These are phyloP conservation scores for Drosophila setosimentum DNA, from an alignment of 2,888 invertebrate genomes.

Conservation along the genomic window DNA sequence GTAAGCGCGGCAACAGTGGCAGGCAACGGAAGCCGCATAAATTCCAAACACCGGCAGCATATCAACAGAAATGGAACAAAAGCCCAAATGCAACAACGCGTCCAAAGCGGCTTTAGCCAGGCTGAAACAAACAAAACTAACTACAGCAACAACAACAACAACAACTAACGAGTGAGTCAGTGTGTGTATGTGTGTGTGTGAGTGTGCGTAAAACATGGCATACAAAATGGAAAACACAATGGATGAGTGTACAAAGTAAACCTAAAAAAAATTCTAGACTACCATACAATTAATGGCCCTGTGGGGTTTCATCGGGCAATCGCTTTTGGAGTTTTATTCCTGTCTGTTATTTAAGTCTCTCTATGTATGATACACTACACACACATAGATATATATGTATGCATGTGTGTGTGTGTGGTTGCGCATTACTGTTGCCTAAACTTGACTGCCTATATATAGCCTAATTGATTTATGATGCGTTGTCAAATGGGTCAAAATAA, in stretches of 20 bases:
- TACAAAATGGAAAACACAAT: constrained; percentile 50
- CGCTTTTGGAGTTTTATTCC: constrained; percentile 52
- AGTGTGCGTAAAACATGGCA: constrained; percentile 39
- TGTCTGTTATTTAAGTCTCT: constrained; percentile 35
- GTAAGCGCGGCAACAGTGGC: constrained; percentile 12
- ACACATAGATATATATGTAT: neutral
- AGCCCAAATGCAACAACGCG: constrained; percentile 57
- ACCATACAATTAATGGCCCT: constrained; percentile 80
- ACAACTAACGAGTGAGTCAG: constrained; percentile 23
- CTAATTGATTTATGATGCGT: constrained; percentile 21
- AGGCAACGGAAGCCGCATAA: constrained; percentile 75
- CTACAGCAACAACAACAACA: constrained; percentile 40
- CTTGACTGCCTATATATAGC: constrained; percentile 10
- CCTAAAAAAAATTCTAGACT: constrained; percentile 52
- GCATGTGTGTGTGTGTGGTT: neutral
- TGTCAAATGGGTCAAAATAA: constrained; percentile 8
- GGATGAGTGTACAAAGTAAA: constrained; percentile 24
- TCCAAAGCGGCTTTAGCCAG: constrained; percentile 70
- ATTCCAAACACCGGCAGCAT: constrained; percentile 72
- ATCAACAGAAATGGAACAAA: constrained; percentile 61
- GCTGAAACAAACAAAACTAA: constrained; percentile 66
- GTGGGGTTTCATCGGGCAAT: constrained; percentile 74
- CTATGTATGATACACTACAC: neutral
- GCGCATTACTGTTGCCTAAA: constrained; percentile 13
- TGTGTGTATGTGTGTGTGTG: constrained; percentile 22